These are phyloP conservation scores for Carterocephalus palaemon DNA, from an alignment of 2,888 invertebrate genomes.

Conservation along the genomic window DNA sequence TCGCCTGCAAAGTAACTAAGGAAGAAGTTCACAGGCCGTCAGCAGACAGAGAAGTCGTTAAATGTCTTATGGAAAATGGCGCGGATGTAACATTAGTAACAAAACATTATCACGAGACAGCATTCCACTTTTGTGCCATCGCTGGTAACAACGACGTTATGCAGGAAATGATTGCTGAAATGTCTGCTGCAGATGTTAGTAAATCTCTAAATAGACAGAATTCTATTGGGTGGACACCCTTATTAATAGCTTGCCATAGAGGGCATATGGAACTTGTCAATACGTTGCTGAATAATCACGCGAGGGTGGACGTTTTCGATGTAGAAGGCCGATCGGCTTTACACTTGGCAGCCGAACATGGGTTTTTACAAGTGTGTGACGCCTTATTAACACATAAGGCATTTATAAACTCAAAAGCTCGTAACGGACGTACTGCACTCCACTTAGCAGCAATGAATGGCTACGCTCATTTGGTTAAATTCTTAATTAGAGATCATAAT, in stretches of 20 bases:
- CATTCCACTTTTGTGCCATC: constrained; percentile 96
- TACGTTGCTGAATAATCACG: constrained; percentile 94
- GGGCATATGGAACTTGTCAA: constrained; percentile 97
- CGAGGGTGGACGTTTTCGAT: constrained; percentile 99
- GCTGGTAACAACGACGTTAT: constrained; percentile 98
- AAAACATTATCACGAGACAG: constrained; percentile 93
- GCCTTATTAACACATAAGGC: constrained; percentile 96
- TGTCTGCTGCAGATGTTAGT: constrained; percentile 93
- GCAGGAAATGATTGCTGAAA: constrained; percentile 94
- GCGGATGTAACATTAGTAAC: constrained; percentile 93
- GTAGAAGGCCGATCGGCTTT: constrained; percentile 96
- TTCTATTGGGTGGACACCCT: constrained; percentile 97
- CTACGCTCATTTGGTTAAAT: constrained; percentile 92
- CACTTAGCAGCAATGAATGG: constrained; percentile 99
- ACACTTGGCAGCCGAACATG: constrained; percentile 96
- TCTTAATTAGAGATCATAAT: constrained; percentile 95
- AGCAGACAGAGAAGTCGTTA: constrained; percentile 92
- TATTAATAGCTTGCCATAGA: constrained; percentile 96
- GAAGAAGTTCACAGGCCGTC: constrained; percentile 86
- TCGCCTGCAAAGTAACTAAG: constrained; percentile 93
- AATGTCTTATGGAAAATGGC: constrained; percentile 92
- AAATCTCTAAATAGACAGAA: constrained; percentile 96
- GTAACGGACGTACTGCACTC: constrained; percentile 97
- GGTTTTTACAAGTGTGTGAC: constrained; percentile 93
- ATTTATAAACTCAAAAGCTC: constrained; percentile 98